Percentiles rank a stretch among this genome's conserved stretches.
Evolutionary conservation across 1,140 invertebrate genomes (phyloP).

Genomic region (Cydia fagiglandana): DNA sequence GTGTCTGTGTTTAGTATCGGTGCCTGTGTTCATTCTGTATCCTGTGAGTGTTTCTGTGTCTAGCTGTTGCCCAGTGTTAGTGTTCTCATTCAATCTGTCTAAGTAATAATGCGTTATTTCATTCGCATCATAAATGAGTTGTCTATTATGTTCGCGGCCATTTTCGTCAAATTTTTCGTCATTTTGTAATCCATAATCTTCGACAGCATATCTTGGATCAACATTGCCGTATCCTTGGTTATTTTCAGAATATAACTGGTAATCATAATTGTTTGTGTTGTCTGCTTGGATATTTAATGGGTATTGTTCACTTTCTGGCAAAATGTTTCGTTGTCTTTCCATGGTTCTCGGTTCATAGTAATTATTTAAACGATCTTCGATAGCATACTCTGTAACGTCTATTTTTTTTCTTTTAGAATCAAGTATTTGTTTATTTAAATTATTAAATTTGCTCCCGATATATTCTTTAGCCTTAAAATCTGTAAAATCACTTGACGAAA

Average conservation of each 20-base stretch:
- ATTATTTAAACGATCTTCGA: not conserved
- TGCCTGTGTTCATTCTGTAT: no score
- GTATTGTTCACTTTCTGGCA: not conserved
- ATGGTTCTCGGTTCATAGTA: not conserved
- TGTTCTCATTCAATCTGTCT: not conserved
- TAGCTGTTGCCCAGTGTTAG: not conserved
- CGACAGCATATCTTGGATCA: not conserved
- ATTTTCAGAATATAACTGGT: not conserved
- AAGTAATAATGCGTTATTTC: slow-evolving; percentile 1
- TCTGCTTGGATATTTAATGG: not conserved
- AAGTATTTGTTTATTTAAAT: not conserved
- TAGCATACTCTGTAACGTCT: not conserved
- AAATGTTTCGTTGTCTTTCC: not conserved
- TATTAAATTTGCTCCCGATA: not conserved
- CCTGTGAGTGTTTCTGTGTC: not conserved
- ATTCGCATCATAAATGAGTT: not conserved
- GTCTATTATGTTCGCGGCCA: not conserved
- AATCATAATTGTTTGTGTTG: not conserved
- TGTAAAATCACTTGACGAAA: not conserved
- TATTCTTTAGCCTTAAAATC: not conserved
- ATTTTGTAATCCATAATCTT: not conserved
- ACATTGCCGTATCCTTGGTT: not conserved
- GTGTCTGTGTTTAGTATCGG: not conserved
- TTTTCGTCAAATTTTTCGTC: not conserved
- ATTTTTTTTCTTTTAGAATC: not conserved